Percentiles rank a stretch among this genome's conserved stretches.
phyloP scores from a whole-genome alignment of 2,113 vertebrate species.

The Prinia subflava region DNA sequence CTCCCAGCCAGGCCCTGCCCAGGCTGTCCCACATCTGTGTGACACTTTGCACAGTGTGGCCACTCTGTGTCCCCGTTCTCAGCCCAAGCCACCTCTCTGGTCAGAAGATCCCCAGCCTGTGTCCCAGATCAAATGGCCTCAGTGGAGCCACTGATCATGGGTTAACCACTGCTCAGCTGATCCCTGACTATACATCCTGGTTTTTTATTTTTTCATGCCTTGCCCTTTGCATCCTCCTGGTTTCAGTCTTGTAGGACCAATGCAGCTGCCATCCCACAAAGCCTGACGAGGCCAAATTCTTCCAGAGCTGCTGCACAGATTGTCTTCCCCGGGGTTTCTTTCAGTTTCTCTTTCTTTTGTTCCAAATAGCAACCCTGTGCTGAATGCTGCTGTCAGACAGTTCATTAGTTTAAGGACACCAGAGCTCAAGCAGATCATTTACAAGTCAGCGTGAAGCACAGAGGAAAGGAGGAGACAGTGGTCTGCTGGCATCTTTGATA shows the following conservation, averaged over 20 bases:
- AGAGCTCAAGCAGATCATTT: background rate
- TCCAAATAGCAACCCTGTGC: background rate
- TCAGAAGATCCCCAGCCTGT: fast-evolving
- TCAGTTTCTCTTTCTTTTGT: background rate
- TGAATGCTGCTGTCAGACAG: background rate
- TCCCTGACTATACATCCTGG: no score
- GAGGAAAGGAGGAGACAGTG: background rate
- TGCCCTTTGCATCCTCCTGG: background rate
- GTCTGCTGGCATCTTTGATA: background rate
- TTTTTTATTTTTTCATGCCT: background rate
- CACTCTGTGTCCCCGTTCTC: fast-evolving
- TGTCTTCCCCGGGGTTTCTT: background rate
- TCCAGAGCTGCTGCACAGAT: background rate
- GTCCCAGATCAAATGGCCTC: background rate
- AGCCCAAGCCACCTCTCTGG: background rate
- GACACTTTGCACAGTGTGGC: background rate
- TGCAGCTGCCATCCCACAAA: background rate
- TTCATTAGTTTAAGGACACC: background rate
- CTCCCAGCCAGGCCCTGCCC: background rate
- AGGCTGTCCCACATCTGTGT: fast-evolving
- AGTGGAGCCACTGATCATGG: background rate
- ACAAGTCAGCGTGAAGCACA: background rate
- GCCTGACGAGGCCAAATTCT: background rate
- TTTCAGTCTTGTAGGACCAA: background rate
- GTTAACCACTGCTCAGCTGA: background rate